phyloP scores from a whole-genome alignment of 1,140 invertebrate genomes.

The Hirudo medicinalis region DNA sequence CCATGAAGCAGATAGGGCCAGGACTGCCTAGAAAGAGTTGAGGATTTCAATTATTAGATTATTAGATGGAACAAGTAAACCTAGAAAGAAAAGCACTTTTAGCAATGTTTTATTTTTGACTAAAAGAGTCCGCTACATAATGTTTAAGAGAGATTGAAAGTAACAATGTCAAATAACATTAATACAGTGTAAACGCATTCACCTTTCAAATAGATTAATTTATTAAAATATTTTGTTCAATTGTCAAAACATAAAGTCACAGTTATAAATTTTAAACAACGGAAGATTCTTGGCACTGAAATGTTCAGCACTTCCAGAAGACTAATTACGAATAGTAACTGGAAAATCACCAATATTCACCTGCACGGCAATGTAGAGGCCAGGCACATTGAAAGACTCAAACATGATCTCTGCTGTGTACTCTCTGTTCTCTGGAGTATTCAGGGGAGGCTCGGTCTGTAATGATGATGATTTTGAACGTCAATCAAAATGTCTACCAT shows the following conservation, averaged over 20 bases:
- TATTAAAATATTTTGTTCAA: no score
- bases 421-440: constrained; percentile 97
- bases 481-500: no score
- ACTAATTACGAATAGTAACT: neutral
- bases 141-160: neutral
- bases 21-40: constrained; percentile 58
- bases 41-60: neutral
- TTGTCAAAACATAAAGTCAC: no score
- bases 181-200: neutral
- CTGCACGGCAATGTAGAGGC: constrained; percentile 91
- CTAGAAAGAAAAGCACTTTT: neutral
- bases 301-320: no score
- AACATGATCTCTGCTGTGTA: constrained; percentile 99
- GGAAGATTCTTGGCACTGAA: no score
- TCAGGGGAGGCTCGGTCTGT: constrained; percentile 91
- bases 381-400: constrained; percentile 98
- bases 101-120: no score
- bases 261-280: no score
- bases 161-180: neutral
- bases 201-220: constrained; percentile 14
- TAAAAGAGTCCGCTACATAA: no score
- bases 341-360: constrained; percentile 24
- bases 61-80: neutral
- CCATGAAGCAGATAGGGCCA: constrained; percentile 95
- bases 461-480: no score